phyloP scores from a whole-genome alignment of 2,113 vertebrate species.

The Sialia sialis region DNA sequence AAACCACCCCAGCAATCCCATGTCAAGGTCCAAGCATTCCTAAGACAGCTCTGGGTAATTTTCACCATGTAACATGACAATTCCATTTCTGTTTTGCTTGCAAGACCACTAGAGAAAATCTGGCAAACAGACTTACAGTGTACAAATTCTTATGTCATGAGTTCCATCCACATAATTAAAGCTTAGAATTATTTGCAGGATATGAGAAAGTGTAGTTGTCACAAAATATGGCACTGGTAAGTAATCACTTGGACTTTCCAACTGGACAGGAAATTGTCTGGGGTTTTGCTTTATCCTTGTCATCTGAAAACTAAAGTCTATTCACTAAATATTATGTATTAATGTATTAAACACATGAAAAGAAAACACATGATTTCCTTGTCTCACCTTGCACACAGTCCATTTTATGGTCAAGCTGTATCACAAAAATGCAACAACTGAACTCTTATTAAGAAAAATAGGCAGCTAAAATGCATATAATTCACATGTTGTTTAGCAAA shows the following conservation, averaged over 20 bases:
- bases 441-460: neutral
- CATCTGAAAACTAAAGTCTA: neutral
- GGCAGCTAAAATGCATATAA: neutral
- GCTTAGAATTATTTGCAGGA: neutral
- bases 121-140: neutral
- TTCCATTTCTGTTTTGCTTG: neutral
- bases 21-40: neutral
- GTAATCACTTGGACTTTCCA: neutral
- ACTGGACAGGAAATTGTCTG: neutral
- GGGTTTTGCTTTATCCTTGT: neutral
- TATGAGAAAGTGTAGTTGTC: neutral
- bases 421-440: neutral
- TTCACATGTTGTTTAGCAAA: neutral
- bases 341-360: neutral
- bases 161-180: neutral
- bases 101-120: neutral
- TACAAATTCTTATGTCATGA: neutral
- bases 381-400: neutral
- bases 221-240: neutral
- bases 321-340: neutral
- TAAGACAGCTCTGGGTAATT: neutral
- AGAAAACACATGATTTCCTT: neutral
- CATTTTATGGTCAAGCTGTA: neutral
- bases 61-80: neutral
- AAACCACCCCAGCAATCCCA: rapidly evolving